Base-by-base conservation (phyloP, 2,888 invertebrate species). In the Clepsis dumicolana region DNA sequence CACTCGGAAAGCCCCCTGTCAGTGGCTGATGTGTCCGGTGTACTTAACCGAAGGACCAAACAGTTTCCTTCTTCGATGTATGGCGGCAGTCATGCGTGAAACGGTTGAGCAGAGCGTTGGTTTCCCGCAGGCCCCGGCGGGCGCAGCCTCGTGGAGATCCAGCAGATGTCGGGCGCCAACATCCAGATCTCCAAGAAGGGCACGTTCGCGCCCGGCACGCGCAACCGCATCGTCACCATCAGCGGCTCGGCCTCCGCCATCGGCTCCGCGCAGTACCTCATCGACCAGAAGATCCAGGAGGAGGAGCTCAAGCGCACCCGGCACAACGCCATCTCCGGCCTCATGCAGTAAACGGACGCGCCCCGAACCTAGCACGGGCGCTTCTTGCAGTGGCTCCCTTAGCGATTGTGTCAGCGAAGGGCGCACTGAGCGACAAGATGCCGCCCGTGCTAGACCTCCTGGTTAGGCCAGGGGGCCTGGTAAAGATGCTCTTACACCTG, bases 111-210 rank as follows among this genome's bases (percentile, higher is more conserved):
- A 32, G 12, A 10, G 14, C 18, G 14, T 24, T n/a, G 25, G 32
- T 54, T 27, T 44, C 8, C 32, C 21, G 62, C 94, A 96, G 96
- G 97, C 87, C 98, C 98, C 78, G 98, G 98, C 87, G 99, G 99
- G 76, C 97, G 98, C 93, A 97, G 98, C 91, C 96, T 99, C 88
- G 97, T 98, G 85, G 99, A 99, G 95, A 98, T 99, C 93, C 99
- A 99, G 94, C 98, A 98, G 94, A 95, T 97, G 94, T 98, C 98
- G 87, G 98, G 98, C 91, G 98, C 99, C 92, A 98, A 97, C 94
- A 98, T 99, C 94, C 98, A 99, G 95, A 99, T 99, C 94, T 98
- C 98, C 80, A 99, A 99, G 95, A 99, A 99, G 94, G 98, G 98
- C 90, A 98, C 97, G 86, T 99, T 98, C 95, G 98, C 98, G 84